Conservation (phyloP, 2,888 invertebrate species). For the Hybos culiciformis region DNA sequence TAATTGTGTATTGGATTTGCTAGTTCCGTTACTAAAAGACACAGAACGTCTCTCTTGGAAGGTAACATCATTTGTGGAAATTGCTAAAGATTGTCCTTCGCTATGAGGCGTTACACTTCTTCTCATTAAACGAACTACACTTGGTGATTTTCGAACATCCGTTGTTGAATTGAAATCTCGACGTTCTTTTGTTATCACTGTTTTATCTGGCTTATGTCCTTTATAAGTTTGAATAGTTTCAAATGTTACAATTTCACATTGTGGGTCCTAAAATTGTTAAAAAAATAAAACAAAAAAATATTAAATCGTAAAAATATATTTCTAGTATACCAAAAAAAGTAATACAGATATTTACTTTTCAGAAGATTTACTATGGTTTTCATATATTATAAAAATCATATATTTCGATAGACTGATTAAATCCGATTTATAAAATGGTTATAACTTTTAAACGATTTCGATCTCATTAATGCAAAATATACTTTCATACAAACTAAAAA, state of each 20-base stretch:
- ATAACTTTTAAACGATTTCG: no score
- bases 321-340: no score
- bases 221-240: constrained; percentile 52
- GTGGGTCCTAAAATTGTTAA: constrained; percentile 38
- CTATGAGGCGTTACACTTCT: constrained; percentile 18
- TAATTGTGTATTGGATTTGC: constrained; percentile 14
- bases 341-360: no score
- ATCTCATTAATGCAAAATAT: no score
- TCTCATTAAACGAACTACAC: constrained; percentile 19
- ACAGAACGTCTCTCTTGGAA: constrained; percentile 16
- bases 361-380: no score
- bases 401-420: no score
- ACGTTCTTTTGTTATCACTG: constrained; percentile 46
- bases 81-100: constrained; percentile 16
- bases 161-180: constrained; percentile 32
- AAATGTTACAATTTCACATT: constrained; percentile 48
- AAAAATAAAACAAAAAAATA: no score
- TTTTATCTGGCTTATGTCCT: constrained; percentile 47
- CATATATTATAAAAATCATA: no score
- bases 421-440: no score
- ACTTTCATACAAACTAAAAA: no score
- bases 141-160: constrained; percentile 19
- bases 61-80: constrained; percentile 18
- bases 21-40: constrained; percentile 16
- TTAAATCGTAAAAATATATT: no score